A percentile compares a stretch with the other conserved stretches of the same genome.
phyloP scores from a whole-genome alignment of 2,113 vertebrate species.

The Marmota monax region DNA sequence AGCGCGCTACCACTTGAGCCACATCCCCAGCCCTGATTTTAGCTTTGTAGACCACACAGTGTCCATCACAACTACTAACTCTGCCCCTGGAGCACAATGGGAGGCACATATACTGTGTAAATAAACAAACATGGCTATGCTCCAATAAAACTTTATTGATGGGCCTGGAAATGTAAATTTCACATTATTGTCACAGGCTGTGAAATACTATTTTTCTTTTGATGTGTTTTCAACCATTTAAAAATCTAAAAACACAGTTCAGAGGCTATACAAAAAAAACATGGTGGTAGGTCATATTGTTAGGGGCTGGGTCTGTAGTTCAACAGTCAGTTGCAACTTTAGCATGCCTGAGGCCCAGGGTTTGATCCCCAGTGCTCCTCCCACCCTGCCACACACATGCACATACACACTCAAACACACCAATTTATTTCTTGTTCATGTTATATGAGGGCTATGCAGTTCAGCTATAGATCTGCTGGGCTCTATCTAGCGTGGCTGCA shows the following conservation, averaged over 20 bases:
- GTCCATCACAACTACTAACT: background rate
- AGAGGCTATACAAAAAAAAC: background rate
- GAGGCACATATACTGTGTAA: background rate
- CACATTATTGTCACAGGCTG: background rate
- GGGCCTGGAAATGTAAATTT: background rate
- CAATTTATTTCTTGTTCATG: background rate
- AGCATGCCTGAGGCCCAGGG: background rate
- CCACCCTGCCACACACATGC: too few species aligned
- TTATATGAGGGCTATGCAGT: background rate
- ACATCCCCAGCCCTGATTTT: background rate
- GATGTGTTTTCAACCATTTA: background rate
- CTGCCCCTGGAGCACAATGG: background rate
- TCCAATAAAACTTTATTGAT: conserved; percentile 3
- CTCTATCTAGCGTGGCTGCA: background rate
- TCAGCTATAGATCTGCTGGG: background rate
- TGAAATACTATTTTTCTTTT: conserved; percentile 16
- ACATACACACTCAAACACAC: background rate
- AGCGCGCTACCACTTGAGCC: too few species aligned
- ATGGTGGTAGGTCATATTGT: background rate
- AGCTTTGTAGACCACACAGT: background rate
- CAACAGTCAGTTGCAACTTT: background rate
- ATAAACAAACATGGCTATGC: background rate
- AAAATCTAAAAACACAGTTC: background rate
- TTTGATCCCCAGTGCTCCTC: background rate
- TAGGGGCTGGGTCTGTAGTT: background rate